phyloP scores from a whole-genome alignment of 2,888 invertebrate genomes.

The Archips xylosteana region DNA sequence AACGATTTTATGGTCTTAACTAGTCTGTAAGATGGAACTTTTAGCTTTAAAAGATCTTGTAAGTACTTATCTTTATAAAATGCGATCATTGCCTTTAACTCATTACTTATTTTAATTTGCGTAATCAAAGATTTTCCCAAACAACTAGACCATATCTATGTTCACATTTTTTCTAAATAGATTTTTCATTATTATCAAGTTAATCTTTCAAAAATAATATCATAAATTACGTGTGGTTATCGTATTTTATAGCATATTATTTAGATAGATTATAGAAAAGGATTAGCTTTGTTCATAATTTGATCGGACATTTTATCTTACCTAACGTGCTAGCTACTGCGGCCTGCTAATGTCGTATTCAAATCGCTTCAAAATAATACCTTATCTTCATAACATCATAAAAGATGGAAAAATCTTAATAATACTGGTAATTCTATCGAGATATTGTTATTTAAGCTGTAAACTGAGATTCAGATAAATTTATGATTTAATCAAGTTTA shows the following conservation, averaged over 20 bases:
- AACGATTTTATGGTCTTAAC: too few relatives aligned
- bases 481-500: neutral
- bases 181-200: neutral
- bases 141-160: neutral
- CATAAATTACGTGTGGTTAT: constrained; percentile 26
- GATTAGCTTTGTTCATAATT: constrained; percentile 15
- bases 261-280: constrained; percentile 15
- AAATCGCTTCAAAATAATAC: neutral
- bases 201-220: constrained; percentile 30
- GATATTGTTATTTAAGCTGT: neutral
- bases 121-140: too few relatives aligned
- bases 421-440: neutral
- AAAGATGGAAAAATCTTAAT: constrained; percentile 4
- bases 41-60: too few relatives aligned
- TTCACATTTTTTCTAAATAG: neutral
- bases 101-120: too few relatives aligned
- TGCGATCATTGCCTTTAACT: too few relatives aligned
- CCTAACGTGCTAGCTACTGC: neutral
- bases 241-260: constrained; percentile 4
- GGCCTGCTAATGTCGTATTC: neutral
- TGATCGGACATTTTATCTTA: neutral
- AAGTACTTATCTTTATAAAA: too few relatives aligned
- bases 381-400: constrained; percentile 20
- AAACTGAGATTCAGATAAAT: constrained; percentile 5
- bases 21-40: too few relatives aligned